These are phyloP conservation scores for Latheticus oryzae DNA, from an alignment of 2,888 invertebrate genomes.

Conservation along the genomic window DNA sequence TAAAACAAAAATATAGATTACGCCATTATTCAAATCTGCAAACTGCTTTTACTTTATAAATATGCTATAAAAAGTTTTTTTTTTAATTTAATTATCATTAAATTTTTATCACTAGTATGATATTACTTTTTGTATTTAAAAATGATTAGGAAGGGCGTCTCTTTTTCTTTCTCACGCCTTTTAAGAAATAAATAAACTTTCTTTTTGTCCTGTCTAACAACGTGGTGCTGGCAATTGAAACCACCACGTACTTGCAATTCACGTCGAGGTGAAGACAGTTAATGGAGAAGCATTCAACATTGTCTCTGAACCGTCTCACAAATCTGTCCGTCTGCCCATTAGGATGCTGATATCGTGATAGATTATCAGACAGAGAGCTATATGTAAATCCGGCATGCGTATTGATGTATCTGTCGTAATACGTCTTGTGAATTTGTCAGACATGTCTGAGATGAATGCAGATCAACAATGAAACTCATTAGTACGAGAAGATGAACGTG, in stretches of 20 bases:
- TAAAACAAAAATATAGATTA: no score
- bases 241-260: constrained; percentile 45
- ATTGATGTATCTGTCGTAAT: constrained; percentile 60
- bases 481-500: no score
- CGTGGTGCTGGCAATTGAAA: constrained; percentile 42
- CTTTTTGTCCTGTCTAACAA: constrained; percentile 32
- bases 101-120: no score
- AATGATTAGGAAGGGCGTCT: no score
- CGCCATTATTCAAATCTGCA: no score
- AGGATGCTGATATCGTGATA: constrained; percentile 61
- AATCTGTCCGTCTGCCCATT: constrained; percentile 58
- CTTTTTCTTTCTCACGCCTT: no score
- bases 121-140: no score
- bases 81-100: no score
- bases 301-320: constrained; percentile 57
- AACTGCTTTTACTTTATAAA: no score
- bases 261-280: constrained; percentile 55
- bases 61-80: no score
- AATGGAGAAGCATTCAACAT: constrained; percentile 58
- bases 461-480: constrained; percentile 47
- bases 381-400: constrained; percentile 60
- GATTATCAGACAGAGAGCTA: constrained; percentile 57
- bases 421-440: constrained; percentile 60
- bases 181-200: no score
- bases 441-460: constrained; percentile 48